Base-by-base conservation (phyloP, 2,797 vertebrate genomes). In the Sciurus vulgaris region DNA sequence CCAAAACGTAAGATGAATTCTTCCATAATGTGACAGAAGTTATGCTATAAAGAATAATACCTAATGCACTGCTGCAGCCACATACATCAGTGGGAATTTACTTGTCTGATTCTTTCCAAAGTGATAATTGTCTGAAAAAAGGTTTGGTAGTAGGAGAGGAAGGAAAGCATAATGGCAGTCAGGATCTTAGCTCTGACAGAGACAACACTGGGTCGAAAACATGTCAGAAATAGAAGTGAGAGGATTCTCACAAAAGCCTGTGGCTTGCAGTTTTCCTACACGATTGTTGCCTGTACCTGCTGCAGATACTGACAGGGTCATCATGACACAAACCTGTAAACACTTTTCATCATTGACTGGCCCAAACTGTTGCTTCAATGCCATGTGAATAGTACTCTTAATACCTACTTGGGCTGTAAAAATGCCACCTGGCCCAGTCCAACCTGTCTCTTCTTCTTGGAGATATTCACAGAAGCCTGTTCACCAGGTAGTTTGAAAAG, bases 261-360 rank as follows among this genome's bases (percentile, higher is more conserved):
- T 59, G n/a, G 44, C 33, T 67, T 72, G 33, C 41, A 54, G 35
- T 41, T 88, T 82, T 13, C 11, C 38, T 67, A 35, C 26, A 67
- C 81, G 28, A 35, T 49, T 76, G 38, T 67, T 93, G 26, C n/a
- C 24, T 84, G 91, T 87, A 82, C 84, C 61, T 81, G 56, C 56
- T 86, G 6, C 49, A 70, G 41, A 54, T 67, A n/a, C 76, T 35
- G 70, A 65, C 84, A 70, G 54, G 94, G 94, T 96, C 97, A 93
- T 41, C 44, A n/a, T 87, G 93, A 96, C 97, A 96, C 83, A 91
- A 89, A 70, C 51, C 35, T 73, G 78, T 5, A 59, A 86, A 30
- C 7, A 73, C 59, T 76, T 91, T 85, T 83, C 59, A 13, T 47
- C 22, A 35, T 91, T 95, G 94, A 84, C 65, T 78, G 78, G 49